Conservation (phyloP, 2,113 vertebrate genomes). For the Crotophaga sulcirostris region DNA sequence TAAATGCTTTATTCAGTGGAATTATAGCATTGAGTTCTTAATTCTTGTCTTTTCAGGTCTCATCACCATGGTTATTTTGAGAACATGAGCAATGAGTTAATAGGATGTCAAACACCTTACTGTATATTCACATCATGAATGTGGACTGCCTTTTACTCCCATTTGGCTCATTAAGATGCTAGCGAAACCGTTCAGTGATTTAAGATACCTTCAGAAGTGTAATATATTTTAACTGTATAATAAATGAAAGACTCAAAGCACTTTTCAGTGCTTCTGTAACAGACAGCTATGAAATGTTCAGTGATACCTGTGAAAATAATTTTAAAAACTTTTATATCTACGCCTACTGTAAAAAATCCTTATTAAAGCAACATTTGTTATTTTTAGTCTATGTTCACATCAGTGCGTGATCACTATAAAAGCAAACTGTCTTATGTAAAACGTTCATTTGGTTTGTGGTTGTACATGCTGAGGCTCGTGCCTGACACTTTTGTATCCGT, state of each 20-base stretch:
- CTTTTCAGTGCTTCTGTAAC: constrained; percentile 61
- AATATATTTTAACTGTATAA: constrained; percentile 81
- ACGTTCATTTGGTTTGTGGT: constrained; percentile 21
- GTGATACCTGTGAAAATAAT: constrained; percentile 69
- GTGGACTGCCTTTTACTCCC: constrained; percentile 78
- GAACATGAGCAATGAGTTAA: constrained; percentile 76
- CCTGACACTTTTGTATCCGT: constrained; percentile 27
- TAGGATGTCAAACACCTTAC: constrained; percentile 68
- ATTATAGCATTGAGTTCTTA: neutral
- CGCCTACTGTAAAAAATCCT: constrained; percentile 66
- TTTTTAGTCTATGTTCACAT: constrained; percentile 70
- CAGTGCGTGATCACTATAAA: constrained; percentile 62
- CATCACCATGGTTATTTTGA: constrained; percentile 97
- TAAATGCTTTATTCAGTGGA: neutral
- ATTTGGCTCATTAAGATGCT: constrained; percentile 70
- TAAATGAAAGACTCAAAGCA: constrained; percentile 73
- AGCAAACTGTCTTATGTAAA: constrained; percentile 54
- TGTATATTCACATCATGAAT: constrained; percentile 76
- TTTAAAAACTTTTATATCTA: constrained; percentile 76
- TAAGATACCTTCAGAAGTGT: constrained; percentile 72
- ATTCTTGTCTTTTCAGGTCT: constrained; percentile 84
- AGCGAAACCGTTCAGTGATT: constrained; percentile 71
- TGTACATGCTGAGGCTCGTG: constrained; percentile 25
- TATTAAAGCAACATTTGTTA: constrained; percentile 72
- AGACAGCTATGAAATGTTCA: constrained; percentile 72